phyloP scores from a whole-genome alignment of 2,113 vertebrate species.

The Phrynosoma platyrhinos region DNA sequence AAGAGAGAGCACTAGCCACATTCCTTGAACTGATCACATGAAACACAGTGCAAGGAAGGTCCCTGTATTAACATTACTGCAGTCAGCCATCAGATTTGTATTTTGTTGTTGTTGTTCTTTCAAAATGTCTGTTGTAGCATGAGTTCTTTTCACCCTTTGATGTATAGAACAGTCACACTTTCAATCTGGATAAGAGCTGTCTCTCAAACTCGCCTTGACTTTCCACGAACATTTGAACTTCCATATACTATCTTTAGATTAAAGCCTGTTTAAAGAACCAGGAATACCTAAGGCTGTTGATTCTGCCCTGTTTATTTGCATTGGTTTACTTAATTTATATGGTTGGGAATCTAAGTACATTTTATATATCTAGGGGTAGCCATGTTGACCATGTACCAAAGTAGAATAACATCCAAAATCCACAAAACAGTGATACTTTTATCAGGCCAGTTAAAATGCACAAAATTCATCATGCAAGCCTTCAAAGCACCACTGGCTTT shows the following conservation, averaged over 20 bases:
- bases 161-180: accelerated
- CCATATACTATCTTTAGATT: background rate
- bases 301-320: too few relatives aligned
- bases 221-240: background rate
- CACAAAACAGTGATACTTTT: too few relatives aligned
- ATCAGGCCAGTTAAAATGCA: too few relatives aligned
- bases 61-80: accelerated
- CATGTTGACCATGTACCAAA: too few relatives aligned
- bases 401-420: too few relatives aligned
- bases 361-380: too few relatives aligned
- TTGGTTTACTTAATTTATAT: background rate
- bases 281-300: background rate
- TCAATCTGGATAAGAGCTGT: accelerated
- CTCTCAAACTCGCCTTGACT: background rate
- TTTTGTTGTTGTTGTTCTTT: background rate
- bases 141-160: accelerated
- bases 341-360: background rate
- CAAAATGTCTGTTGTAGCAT: background rate
- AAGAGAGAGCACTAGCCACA: background rate
- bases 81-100: background rate
- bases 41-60: background rate
- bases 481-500: too few relatives aligned
- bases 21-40: constrained; percentile 9
- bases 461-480: too few relatives aligned
- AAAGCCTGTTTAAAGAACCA: background rate